Percentiles rank a stretch among this genome's conserved stretches.
phyloP scores from a whole-genome alignment of 2,888 invertebrate genomes.

The Poecilus cupreus region DNA sequence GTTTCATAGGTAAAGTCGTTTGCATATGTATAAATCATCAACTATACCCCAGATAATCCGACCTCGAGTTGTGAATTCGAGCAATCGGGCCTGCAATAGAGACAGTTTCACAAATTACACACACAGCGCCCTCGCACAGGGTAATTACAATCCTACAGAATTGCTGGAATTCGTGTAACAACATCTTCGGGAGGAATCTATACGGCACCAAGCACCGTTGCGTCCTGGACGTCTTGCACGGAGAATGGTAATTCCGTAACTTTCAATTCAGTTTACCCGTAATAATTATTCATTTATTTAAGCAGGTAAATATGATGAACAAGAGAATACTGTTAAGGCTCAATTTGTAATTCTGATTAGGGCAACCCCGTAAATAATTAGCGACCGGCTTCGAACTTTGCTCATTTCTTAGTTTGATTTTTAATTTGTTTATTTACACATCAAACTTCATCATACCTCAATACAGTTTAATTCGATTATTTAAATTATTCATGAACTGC shows the following conservation, averaged over 20 bases:
- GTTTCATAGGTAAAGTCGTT: conserved; percentile 55
- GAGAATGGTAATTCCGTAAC: conserved; percentile 9
- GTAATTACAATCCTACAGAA: conserved; percentile 33
- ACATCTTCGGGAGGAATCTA: conserved; percentile 15
- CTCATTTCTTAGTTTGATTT: conserved; percentile 22
- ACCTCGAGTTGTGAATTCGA: conserved; percentile 50
- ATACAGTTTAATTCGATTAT: not conserved
- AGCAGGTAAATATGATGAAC: conserved; percentile 32
- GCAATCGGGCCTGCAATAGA: conserved; percentile 49
- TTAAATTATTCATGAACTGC: not conserved
- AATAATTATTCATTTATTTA: conserved; percentile 50
- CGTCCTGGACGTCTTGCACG: not conserved
- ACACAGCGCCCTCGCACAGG: conserved; percentile 11
- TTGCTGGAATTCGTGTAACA: conserved; percentile 19
- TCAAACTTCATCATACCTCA: not conserved
- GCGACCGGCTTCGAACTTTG: conserved; percentile 3
- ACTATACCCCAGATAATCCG: conserved; percentile 58
- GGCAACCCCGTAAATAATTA: conserved; percentile 8
- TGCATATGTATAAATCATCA: conserved; percentile 59
- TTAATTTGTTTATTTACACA: conserved; percentile 5
- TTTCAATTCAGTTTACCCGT: conserved; percentile 41
- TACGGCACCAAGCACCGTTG: not conserved
- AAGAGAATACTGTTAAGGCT: conserved; percentile 24
- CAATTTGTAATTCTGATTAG: conserved; percentile 35
- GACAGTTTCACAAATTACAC: conserved; percentile 49